A percentile compares a stretch with the other conserved stretches of the same genome.
These are phyloP conservation scores for Drosophila neutralis DNA, from an alignment of 2,888 invertebrate genomes.

Conservation along the genomic window DNA sequence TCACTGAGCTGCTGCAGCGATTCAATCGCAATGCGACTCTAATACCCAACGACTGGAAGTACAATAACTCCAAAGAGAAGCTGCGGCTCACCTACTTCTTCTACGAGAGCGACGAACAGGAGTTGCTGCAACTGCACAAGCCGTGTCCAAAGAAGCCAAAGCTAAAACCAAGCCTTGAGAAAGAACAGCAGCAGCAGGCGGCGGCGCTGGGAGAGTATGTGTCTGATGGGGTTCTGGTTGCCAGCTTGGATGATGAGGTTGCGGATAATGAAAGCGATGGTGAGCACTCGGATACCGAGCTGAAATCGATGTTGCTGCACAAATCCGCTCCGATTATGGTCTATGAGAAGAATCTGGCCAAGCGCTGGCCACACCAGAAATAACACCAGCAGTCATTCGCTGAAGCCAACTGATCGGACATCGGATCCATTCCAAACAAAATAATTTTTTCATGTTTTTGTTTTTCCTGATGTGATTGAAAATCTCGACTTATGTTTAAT, in stretches of 20 bases:
- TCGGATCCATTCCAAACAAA: not conserved
- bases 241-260: slow-evolving; percentile 36
- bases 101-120: slow-evolving; percentile 64
- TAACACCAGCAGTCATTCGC: not conserved
- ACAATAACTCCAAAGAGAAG: slow-evolving; percentile 63
- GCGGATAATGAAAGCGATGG: slow-evolving; percentile 63
- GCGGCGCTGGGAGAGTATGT: slow-evolving; percentile 45
- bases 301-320: slow-evolving; percentile 22
- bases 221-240: slow-evolving; percentile 57
- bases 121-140: slow-evolving; percentile 3
- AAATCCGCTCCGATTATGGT: slow-evolving; percentile 37
- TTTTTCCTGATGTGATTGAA: slow-evolving; percentile 57
- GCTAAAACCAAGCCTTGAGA: not conserved
- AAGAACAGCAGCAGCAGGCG: not conserved
- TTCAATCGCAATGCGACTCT: slow-evolving; percentile 70
- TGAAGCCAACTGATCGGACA: not conserved
- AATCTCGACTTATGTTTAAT: slow-evolving; percentile 59
- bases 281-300: slow-evolving; percentile 51
- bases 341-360: slow-evolving; percentile 51
- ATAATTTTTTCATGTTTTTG: slow-evolving; percentile 3
- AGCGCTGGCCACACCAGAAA: slow-evolving; percentile 46
- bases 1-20: slow-evolving; percentile 62
- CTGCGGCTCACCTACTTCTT: slow-evolving; percentile 81
- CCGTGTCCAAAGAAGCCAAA: not conserved
- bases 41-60: slow-evolving; percentile 72